Percentiles rank a stretch among this genome's conserved stretches.
phyloP scores from a whole-genome alignment of 1,140 invertebrate species.

The Pseudomyrmex flavicornis region DNA sequence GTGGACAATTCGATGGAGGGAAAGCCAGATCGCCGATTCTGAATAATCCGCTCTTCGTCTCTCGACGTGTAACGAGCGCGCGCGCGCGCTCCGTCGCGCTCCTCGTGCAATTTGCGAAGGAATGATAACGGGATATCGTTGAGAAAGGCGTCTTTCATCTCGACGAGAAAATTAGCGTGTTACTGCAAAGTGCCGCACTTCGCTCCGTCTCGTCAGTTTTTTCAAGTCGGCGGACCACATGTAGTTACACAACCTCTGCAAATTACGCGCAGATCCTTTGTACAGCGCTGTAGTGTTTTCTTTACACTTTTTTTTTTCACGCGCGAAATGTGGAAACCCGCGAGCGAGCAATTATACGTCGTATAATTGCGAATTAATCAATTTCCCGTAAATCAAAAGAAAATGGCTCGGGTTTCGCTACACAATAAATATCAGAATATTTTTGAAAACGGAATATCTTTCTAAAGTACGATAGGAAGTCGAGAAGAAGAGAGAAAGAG shows the following conservation, averaged over 20 bases:
- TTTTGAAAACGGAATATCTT: constrained; percentile 1
- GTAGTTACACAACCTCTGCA: no score
- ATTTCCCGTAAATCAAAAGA: no score
- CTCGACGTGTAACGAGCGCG: constrained; percentile 18
- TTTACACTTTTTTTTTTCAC: no score
- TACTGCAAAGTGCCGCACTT: constrained; percentile 43
- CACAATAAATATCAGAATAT: background rate
- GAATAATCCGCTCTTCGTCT: constrained; percentile 53
- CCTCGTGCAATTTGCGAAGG: constrained; percentile 25
- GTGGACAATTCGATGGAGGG: constrained; percentile 65
- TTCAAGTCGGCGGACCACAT: no score
- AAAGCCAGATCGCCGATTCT: constrained; percentile 59
- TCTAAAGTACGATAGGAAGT: no score
- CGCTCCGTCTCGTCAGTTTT: background rate
- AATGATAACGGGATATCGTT: constrained; percentile 39
- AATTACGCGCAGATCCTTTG: no score
- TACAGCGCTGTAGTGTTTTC: no score
- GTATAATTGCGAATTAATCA: no score
- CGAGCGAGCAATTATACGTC: no score
- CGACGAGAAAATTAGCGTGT: constrained; percentile 49
- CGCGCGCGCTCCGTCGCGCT: no score
- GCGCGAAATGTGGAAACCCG: no score
- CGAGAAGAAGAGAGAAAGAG: background rate
- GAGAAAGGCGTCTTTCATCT: constrained; percentile 47
- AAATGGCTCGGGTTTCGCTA: background rate